Evolutionary conservation across 2,888 invertebrate genomes (phyloP), one percentile per base, ranked within the genome.

Genomic region (Cheilosia variabilis): DNA sequence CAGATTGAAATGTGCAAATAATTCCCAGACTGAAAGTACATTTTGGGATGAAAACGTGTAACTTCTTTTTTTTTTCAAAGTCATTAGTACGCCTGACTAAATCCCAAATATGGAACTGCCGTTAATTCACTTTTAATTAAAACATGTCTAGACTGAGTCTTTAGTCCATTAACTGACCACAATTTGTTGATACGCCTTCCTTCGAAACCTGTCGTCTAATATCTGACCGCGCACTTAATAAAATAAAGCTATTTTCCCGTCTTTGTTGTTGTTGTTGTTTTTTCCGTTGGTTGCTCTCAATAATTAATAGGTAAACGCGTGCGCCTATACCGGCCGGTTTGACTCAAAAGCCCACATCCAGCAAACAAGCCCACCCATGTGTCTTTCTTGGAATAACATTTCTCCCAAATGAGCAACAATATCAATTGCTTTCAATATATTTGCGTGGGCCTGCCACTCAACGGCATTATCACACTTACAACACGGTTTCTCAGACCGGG

Each of bases 361-460:
- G 13, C 15, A 53, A 19, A n/a, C 66, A 52, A 68, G 31, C 60
- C 68, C 52, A 62, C 52, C 22, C 68, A 62, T 24, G 50, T 27
- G n/a, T 19, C 37, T 58, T 37, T 15, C n/a, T 45, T 47, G 53
- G n/a, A 77, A 68, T 47, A 27, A 47, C 10, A 47, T 43, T 45
- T 55, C 45, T 31, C 17, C 17, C 63, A 47, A 78, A 62, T 47
- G 47, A 31, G 27, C 53, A 47, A 19, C 9, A 43, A 76, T 53
- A 53, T 77, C 53, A 77, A 53, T 77, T 55, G 53, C 62, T 55
- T 68, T 62, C 57, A 63, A 71, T 57, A n/a, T 0, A 45, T 37
- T 19, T 17, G 50, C 41, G 69, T 69, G 69, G 69, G 77, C 62
- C 47, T 34, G 45, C 6, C 41, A 41, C 22, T 22, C n/a, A 53